Evolutionary conservation across 2,797 vertebrate species (phyloP).

Genomic region (Cercopithecus mitis): DNA sequence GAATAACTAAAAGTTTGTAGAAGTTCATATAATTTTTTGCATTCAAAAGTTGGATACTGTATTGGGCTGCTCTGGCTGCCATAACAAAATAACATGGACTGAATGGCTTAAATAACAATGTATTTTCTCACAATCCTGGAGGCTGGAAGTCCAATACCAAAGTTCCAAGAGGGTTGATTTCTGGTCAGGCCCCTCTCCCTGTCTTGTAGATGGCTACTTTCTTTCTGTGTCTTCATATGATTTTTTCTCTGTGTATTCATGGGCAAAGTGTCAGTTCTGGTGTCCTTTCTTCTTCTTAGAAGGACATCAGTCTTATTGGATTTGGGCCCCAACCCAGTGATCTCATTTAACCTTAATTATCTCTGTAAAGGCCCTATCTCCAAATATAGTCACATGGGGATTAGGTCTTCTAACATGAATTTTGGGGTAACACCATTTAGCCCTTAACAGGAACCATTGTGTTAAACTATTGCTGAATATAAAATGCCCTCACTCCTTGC

Average conservation of each 20-base stretch:
- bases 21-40: not conserved
- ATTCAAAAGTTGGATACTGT: not conserved
- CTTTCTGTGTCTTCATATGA: not conserved
- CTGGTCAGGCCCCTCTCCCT: not conserved
- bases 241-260: not conserved
- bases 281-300: not conserved
- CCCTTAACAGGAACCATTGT: not conserved
- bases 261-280: not conserved
- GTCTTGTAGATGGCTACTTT: not conserved
- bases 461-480: not conserved
- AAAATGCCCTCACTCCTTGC: not conserved
- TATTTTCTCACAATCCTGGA: not conserved
- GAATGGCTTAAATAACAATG: not conserved
- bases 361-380: not conserved
- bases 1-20: not conserved
- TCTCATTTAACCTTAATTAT: not conserved
- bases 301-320: not conserved
- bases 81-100: not conserved
- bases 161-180: not conserved
- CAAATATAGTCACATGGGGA: not conserved
- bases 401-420: not conserved
- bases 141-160: not conserved
- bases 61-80: not conserved
- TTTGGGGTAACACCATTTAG: not conserved
- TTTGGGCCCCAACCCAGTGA: not conserved